Evolutionary conservation across 2,888 invertebrate species (phyloP).

Genomic region (Acrobasis repandana): DNA sequence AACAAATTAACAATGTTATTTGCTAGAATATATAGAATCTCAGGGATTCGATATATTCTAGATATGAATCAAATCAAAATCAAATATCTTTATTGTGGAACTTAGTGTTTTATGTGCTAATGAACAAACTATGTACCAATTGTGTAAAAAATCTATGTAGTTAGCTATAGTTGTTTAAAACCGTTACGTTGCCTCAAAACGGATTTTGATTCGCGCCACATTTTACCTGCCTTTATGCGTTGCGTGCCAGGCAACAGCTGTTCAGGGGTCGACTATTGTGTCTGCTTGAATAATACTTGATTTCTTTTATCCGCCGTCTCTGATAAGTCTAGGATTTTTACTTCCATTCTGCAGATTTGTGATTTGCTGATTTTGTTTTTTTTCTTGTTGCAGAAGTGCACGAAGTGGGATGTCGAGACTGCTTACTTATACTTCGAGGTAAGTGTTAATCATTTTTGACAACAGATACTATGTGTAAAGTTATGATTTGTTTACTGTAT

Average conservation of each 20-base stretch:
- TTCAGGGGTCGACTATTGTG: constrained; percentile 54
- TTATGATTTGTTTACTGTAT: too few species aligned
- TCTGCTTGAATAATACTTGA: constrained; percentile 48
- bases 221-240: constrained; percentile 65
- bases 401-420: constrained; percentile 66
- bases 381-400: constrained; percentile 75
- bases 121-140: too few species aligned
- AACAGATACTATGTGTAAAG: too few species aligned
- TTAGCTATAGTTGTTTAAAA: not conserved
- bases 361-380: constrained; percentile 22
- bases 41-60: too few species aligned
- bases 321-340: constrained; percentile 36
- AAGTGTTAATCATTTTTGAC: constrained; percentile 33
- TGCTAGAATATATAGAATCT: too few species aligned
- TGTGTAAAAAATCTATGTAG: not conserved
- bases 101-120: too few species aligned
- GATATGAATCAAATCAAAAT: too few species aligned
- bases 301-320: constrained; percentile 48
- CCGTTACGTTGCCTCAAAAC: constrained; percentile 28
- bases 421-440: constrained; percentile 64
- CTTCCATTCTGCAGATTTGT: constrained; percentile 39
- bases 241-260: constrained; percentile 62
- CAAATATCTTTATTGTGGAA: too few species aligned
- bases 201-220: constrained; percentile 51
- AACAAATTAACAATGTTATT: too few species aligned